A percentile compares a stretch with the other conserved stretches of the same genome.
Conservation (phyloP, 2,113 vertebrate species). For the Montifringilla adamsi region DNA sequence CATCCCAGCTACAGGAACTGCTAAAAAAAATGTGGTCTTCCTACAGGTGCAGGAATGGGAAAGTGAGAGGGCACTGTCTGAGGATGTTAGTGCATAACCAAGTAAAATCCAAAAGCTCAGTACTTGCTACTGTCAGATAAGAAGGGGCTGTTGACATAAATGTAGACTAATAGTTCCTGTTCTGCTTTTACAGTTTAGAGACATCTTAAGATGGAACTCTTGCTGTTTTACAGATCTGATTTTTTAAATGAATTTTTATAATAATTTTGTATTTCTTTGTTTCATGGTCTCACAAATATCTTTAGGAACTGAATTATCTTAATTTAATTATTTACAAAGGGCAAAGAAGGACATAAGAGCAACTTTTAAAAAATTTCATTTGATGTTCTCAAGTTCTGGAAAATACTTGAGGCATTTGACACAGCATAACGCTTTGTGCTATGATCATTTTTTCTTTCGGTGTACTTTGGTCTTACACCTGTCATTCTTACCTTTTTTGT, state of each 20-base stretch:
- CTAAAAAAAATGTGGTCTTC: neutral
- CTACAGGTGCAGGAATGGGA: neutral
- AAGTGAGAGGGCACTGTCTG: neutral
- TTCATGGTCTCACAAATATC: neutral
- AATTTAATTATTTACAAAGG: neutral
- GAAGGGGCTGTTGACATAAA: neutral
- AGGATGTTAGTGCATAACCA: neutral
- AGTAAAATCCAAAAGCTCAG: neutral
- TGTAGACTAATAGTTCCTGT: neutral
- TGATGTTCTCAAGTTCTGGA: neutral
- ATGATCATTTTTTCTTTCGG: neutral
- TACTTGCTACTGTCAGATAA: neutral
- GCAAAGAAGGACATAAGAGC: neutral
- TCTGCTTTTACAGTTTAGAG: neutral
- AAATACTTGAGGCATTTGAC: neutral
- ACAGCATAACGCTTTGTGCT: neutral
- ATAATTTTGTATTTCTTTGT: neutral
- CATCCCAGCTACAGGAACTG: neutral
- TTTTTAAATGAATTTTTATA: neutral
- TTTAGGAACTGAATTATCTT: neutral
- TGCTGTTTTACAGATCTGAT: neutral
- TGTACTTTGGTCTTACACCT: neutral
- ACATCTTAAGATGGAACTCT: neutral
- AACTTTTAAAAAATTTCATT: neutral
- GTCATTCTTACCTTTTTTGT: neutral